These are phyloP conservation scores for Cetoscarus ocellatus DNA, from an alignment of 2,797 vertebrate species.

Conservation along the genomic window DNA sequence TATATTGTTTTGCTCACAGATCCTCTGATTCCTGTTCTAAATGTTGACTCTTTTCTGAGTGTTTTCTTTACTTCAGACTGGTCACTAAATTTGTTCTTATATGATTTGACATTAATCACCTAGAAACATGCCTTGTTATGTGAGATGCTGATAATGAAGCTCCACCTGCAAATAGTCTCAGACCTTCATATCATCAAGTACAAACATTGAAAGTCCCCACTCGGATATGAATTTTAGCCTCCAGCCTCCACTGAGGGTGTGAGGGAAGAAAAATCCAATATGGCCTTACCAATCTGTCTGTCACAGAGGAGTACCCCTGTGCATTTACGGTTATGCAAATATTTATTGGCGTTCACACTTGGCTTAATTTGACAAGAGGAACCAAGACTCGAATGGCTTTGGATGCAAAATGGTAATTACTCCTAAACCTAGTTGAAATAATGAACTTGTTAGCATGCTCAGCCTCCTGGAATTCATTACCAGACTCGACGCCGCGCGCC, in stretches of 20 bases:
- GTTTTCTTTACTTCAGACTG: no score
- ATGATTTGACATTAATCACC: no score
- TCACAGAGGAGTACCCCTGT: conserved; percentile 30
- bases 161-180: no score
- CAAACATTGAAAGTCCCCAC: no score
- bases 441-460: conserved; percentile 83
- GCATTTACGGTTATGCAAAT: conserved; percentile 64
- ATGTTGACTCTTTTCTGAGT: no score
- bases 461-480: conserved; percentile 81
- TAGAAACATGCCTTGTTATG: no score
- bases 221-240: conserved; percentile 9
- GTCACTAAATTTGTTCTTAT: no score
- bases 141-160: no score
- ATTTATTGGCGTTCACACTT: conserved; percentile 77
- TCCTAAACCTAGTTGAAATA: conserved; percentile 76
- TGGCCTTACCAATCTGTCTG: conserved; percentile 27
- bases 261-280: neutral
- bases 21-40: no score
- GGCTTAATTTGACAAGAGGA: conserved; percentile 76
- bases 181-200: no score
- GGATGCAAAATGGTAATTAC: conserved; percentile 85
- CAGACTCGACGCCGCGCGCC: conserved; percentile 33
- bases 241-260: neutral
- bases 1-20: no score
- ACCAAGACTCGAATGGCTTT: conserved; percentile 71